Evolutionary conservation across 2,113 vertebrate species (phyloP).

Genomic region (Lutjanus erythropterus): DNA sequence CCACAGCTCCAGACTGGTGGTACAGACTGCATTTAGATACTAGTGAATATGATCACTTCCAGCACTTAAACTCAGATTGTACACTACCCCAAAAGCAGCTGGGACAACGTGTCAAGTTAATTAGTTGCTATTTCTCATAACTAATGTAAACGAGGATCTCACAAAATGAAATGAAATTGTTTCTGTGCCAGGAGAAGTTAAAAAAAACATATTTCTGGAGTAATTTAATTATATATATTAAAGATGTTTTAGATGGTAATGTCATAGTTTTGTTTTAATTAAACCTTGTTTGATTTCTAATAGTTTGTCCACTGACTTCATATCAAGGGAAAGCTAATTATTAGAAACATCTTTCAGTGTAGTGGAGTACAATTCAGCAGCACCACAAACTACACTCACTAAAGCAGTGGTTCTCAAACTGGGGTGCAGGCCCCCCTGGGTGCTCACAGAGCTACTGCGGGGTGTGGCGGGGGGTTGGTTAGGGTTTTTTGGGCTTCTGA

Average conservation of each 20-base stretch:
- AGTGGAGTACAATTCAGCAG: not conserved
- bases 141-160: conserved; percentile 21
- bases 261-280: not conserved
- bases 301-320: not conserved
- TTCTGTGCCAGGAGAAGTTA: not conserved
- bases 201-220: not conserved
- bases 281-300: not conserved
- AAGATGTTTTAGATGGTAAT: not conserved
- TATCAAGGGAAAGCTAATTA: not conserved
- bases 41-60: not conserved
- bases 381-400: not conserved
- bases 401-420: too few species aligned
- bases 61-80: not conserved
- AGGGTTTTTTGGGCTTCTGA: too few species aligned
- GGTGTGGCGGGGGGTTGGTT: too few species aligned
- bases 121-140: conserved; percentile 4
- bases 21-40: not conserved
- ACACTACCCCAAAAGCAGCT: conserved; percentile 22
- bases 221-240: not conserved
- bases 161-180: conserved; percentile 8
- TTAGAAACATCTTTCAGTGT: not conserved
- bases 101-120: not conserved
- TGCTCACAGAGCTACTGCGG: too few species aligned
- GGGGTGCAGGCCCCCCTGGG: too few species aligned
- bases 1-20: not conserved